These are phyloP conservation scores for Myrmecophaga tridactyla DNA, from an alignment of 2,113 vertebrate species.

Conservation along the genomic window DNA sequence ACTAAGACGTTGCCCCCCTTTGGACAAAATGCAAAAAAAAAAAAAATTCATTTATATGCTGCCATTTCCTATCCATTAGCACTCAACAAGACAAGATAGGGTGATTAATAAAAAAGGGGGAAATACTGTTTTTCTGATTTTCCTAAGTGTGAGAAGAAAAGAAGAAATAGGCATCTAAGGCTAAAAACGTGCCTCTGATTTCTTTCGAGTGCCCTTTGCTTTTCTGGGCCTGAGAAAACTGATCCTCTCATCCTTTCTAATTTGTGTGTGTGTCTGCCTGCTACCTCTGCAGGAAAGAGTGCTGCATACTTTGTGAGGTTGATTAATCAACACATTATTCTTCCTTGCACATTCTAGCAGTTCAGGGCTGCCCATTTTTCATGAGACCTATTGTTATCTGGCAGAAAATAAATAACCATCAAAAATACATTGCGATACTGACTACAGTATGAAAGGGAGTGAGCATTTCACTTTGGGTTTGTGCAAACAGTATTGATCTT, in stretches of 20 bases:
- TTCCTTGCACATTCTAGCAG: accelerated
- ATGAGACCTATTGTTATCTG: conserved; percentile 41
- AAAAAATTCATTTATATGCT: neutral
- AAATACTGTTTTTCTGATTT: accelerated
- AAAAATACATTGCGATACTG: neutral
- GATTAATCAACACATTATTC: neutral
- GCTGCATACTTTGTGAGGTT: neutral
- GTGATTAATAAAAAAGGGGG: accelerated
- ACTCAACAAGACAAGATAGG: neutral
- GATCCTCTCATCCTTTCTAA: neutral
- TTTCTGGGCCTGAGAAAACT: neutral
- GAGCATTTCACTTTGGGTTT: neutral
- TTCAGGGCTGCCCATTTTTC: conserved; percentile 14
- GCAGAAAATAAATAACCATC: conserved; percentile 45
- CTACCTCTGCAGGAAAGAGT: neutral
- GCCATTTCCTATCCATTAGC: neutral
- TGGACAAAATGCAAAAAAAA: neutral
- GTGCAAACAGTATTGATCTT: neutral
- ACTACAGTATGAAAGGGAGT: neutral
- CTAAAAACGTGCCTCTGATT: neutral
- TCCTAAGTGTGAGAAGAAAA: neutral
- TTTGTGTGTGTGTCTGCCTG: neutral
- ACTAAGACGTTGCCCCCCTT: neutral
- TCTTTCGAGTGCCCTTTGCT: neutral
- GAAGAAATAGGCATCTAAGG: neutral